These are phyloP conservation scores for Amiota minor DNA, from an alignment of 2,888 invertebrate genomes.

Conservation along the genomic window DNA sequence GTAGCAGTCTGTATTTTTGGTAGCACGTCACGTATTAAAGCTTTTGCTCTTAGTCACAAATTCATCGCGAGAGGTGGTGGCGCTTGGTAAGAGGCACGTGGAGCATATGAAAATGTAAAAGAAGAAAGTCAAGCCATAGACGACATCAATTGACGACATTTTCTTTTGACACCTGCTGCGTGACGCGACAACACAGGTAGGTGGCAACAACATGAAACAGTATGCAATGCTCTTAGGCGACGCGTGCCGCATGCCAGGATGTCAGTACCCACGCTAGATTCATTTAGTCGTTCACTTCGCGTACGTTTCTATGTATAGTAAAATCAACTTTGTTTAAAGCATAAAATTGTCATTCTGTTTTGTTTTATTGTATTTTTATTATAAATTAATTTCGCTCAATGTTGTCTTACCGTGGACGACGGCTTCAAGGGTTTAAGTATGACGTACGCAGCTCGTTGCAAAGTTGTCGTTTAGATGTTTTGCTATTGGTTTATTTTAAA, in stretches of 20 bases:
- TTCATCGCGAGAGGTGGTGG: neutral
- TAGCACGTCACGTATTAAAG: slow-evolving; percentile 26
- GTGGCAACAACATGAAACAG: slow-evolving; percentile 36
- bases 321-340: no score
- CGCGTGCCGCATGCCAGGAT: neutral
- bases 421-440: neutral
- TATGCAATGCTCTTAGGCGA: slow-evolving; percentile 56
- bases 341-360: no score
- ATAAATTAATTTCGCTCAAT: slow-evolving; percentile 12
- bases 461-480: neutral
- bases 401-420: neutral
- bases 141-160: slow-evolving; percentile 52
- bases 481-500: neutral
- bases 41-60: slow-evolving; percentile 62
- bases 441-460: no score
- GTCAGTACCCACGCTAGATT: no score
- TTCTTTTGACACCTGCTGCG: slow-evolving; percentile 67
- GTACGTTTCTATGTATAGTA: no score
- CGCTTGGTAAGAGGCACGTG: neutral
- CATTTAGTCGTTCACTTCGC: no score
- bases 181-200: slow-evolving; percentile 50
- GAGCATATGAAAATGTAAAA: neutral
- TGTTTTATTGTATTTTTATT: neutral
- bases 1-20: slow-evolving; percentile 2
- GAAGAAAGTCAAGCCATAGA: slow-evolving; percentile 8